These are phyloP conservation scores for Leucoma salicis DNA, from an alignment of 2,888 invertebrate species.

Conservation along the genomic window DNA sequence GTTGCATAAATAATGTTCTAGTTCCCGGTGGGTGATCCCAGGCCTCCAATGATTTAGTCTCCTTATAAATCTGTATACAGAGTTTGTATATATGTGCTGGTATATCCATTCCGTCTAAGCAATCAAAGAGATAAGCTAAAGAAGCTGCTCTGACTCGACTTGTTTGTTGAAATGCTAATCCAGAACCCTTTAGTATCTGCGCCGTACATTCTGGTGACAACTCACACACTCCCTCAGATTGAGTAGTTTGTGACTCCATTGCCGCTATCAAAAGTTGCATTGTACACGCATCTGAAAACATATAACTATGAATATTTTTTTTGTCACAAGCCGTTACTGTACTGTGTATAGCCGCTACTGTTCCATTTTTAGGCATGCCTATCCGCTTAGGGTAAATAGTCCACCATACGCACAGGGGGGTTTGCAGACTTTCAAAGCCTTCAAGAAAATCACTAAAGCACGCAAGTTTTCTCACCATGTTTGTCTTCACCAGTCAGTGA, in stretches of 20 bases:
- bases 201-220: conserved; percentile 61
- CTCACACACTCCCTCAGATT: conserved; percentile 62
- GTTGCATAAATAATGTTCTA: conserved; percentile 71
- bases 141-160: conserved; percentile 60
- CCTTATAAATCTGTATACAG: conserved; percentile 73
- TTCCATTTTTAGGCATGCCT: no score
- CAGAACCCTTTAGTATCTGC: conserved; percentile 67
- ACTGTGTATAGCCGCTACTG: no score
- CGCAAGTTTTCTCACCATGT: no score
- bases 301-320: background rate
- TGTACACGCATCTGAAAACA: conserved; percentile 67
- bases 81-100: conserved; percentile 69
- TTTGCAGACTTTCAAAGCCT: no score
- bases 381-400: no score
- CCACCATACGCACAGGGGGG: no score
- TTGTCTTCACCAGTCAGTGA: no score
- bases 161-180: conserved; percentile 69
- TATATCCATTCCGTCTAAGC: conserved; percentile 64
- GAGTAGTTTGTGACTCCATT: conserved; percentile 69
- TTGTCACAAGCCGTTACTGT: no score
- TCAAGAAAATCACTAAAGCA: no score
- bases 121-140: conserved; percentile 64
- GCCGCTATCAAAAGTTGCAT: conserved; percentile 74
- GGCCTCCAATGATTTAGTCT: conserved; percentile 69
- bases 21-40: conserved; percentile 75